Base-by-base conservation (phyloP, 2,797 vertebrate species). In the Stomatorhinus walkeri region DNA sequence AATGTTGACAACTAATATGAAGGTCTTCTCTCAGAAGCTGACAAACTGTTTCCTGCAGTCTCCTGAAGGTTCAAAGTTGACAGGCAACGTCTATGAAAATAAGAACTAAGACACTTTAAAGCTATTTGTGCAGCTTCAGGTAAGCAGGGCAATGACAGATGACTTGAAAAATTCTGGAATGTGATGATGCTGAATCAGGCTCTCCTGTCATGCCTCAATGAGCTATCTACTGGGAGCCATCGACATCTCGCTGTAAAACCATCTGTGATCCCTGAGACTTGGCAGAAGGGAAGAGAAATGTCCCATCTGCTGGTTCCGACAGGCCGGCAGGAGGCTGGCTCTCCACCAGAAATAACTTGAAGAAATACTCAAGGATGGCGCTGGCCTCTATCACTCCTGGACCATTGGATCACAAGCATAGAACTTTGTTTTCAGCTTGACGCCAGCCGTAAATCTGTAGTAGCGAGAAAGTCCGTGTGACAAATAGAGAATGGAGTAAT, bases 301-400 rank as follows among this genome's bases (percentile, higher is more conserved):
- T 81, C 76, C 76, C 40, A 81, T 81, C 76, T 81, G 76, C 76
- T 81, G 76, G 76, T 81, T 81, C 76, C 19, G 76, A 81, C 19
- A 40, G 76, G 22, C 40, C 76, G 2, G 76, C 76, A 46, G 76
- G 40, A 81, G 40, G 40, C 76, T 81, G 76, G 76, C 72, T 79
- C 36, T 79, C 72, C 72, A 43, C 72, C 72, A 79, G 72, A n/a
- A 79, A 79, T 79, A 79, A 79, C 72, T 79, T 43, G 72, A 72
- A 72, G 64, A 32, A 72, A 72, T 72, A 36, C 64, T 72, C 28
- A 16, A 79, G 72, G 72, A 79, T 79, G 72, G 72, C 2, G 36
- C 76, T 40, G 68, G 68, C 32, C 68, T 46, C 40, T 46, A 81
- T 81, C 76, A 46, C 76, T 81, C 40, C 76, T 36, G 68, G 68